phyloP scores from a whole-genome alignment of 2,888 invertebrate genomes.

The Drosophila leonis region DNA sequence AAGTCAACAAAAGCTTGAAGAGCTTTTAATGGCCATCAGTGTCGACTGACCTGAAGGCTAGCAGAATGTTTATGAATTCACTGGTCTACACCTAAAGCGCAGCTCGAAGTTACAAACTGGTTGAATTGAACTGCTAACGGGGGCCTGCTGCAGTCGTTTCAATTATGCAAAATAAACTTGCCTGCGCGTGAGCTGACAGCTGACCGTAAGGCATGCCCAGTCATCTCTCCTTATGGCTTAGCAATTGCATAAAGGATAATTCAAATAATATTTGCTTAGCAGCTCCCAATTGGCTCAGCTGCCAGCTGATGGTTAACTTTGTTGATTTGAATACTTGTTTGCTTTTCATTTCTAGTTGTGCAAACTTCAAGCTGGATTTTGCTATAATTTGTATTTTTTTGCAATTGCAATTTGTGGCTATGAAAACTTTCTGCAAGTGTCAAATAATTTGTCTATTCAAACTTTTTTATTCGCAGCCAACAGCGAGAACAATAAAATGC shows the following conservation, averaged over 20 bases:
- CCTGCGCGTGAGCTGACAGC: constrained; percentile 42
- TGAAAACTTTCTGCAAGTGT: constrained; percentile 10
- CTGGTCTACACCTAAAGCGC: background rate
- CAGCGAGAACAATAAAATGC: constrained; percentile 51
- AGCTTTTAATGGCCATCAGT: constrained; percentile 6
- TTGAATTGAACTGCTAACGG: background rate
- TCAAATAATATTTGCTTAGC: background rate
- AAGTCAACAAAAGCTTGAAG: constrained; percentile 2
- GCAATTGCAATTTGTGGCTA: background rate
- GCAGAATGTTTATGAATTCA: constrained; percentile 9
- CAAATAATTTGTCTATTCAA: constrained; percentile 1
- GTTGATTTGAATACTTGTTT: background rate
- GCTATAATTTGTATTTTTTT: background rate
- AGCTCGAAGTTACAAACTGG: background rate
- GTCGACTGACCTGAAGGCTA: constrained; percentile 21
- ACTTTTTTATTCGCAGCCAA: constrained; percentile 28
- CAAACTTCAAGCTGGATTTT: background rate
- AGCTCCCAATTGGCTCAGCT: background rate
- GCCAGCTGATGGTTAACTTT: background rate
- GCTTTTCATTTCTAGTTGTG: background rate
- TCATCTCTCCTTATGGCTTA: background rate
- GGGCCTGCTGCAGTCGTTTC: constrained; percentile 25
- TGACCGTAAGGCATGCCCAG: constrained; percentile 27
- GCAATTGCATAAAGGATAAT: background rate
- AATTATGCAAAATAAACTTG: constrained; percentile 58